A percentile compares a stretch with the other conserved stretches of the same genome.
phyloP scores from a whole-genome alignment of 2,113 vertebrate genomes.

The Lepidothrix coronata region DNA sequence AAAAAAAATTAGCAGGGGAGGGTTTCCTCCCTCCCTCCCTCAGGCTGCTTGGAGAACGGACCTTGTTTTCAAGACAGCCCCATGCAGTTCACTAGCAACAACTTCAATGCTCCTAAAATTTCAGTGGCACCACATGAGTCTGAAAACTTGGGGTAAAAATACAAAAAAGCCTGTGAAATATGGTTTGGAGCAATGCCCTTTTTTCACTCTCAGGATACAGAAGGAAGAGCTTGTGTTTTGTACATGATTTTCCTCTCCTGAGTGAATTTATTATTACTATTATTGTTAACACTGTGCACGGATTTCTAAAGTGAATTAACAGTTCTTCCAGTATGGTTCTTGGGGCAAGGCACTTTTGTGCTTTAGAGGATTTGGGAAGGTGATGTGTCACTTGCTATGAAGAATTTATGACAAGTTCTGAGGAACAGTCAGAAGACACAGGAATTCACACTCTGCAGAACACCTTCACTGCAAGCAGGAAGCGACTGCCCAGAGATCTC shows the following conservation, averaged over 20 bases:
- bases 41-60: not conserved
- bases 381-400: not conserved
- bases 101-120: conserved; percentile 37
- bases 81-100: conserved; percentile 11
- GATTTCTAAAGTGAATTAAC: not conserved
- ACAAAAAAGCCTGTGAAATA: not conserved
- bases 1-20: not conserved
- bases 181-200: not conserved
- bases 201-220: not conserved
- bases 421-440: not conserved
- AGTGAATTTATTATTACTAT: not conserved
- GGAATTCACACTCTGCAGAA: not conserved
- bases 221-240: not conserved
- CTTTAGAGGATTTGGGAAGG: conserved; percentile 2
- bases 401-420: not conserved
- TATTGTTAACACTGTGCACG: not conserved
- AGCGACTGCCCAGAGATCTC: not conserved
- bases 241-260: not conserved
- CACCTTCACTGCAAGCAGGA: not conserved
- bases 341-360: not conserved
- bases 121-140: not conserved
- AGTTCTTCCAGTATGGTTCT: not conserved
- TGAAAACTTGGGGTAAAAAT: not conserved
- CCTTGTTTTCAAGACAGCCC: not conserved
- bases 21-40: conserved; percentile 20